Base-by-base conservation (phyloP, 64 coral and sea anemone genomes). In the Exaiptasia diaphana region DNA sequence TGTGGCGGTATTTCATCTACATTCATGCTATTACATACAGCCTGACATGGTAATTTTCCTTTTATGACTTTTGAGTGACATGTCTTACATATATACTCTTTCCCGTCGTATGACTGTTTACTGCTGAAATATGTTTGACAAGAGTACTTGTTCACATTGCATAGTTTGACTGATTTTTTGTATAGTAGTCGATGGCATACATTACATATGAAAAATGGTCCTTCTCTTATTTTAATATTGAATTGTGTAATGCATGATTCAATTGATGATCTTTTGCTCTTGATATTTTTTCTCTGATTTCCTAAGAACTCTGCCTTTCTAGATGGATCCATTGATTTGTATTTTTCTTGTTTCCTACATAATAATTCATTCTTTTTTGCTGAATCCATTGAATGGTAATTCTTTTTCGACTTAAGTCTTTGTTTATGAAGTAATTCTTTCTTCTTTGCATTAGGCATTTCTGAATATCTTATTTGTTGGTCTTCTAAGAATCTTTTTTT, bases 1-100 rank as follows among this genome's bases (percentile, higher is more conserved):
- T 91, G 73, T 78, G 49, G 50, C 29, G 81, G 89, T 43, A 85
- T 85, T 72, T 91, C 81, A 80, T 85, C 81, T 24, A 82, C 56
- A 73, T 22, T 74, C 68, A 90, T 45, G 38, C 74, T 59, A 82
- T 82, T 82, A 59, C 55, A 72, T 43, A 90, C 49, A 33, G 81
- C 74, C 72, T 91, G 81, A 39, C 73, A 85, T 33, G 81, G 89
- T 39, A 91, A 54, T 77, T 68, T 48, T 53, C 61, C 81, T 57
- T 91, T 91, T 12, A 53, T 41, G 9, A 82, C 31, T 52, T 90
- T 90, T 50, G 68, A 61, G 43, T 90, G 53, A 53, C 86, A 89
- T 12, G 86, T 89, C 55, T 43, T 80, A 56, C 86, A 89, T 34
- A 89, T 89, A 40, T 89, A 89, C 37, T 74, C 67, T 71, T 71